Evolutionary conservation across 2,797 vertebrate species (phyloP).

Genomic region (Rhinichthys osculus): DNA sequence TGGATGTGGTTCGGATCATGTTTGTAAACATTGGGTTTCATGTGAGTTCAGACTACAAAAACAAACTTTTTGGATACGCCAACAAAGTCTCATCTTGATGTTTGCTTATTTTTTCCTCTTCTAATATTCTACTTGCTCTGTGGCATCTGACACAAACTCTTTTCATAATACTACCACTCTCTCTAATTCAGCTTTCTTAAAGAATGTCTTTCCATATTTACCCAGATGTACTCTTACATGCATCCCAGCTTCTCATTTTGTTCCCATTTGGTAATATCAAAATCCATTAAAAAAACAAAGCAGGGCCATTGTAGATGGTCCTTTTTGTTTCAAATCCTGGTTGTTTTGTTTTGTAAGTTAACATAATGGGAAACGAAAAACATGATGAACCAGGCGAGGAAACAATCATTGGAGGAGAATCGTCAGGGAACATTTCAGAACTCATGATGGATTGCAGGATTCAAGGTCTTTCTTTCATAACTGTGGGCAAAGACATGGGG

Average conservation of each 20-base stretch:
- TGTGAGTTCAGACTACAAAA: neutral
- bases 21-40: slow-evolving; percentile 57
- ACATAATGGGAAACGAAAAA: slow-evolving; percentile 27
- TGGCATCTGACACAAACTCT: neutral
- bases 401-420: neutral
- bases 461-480: slow-evolving; percentile 58
- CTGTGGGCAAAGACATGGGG: slow-evolving; percentile 68
- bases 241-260: slow-evolving; percentile 24
- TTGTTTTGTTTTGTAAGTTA: slow-evolving; percentile 35
- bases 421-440: slow-evolving; percentile 24
- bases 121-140: neutral
- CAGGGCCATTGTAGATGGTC: neutral
- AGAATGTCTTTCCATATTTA: neutral
- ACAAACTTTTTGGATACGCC: neutral
- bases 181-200: neutral
- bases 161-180: neutral
- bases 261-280: slow-evolving; percentile 31
- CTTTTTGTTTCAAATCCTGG: neutral
- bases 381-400: slow-evolving; percentile 33
- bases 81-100: slow-evolving; percentile 39
- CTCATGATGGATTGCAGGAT: neutral
- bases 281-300: slow-evolving; percentile 31
- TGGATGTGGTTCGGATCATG: neutral
- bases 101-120: neutral
- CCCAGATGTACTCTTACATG: neutral